Conservation (phyloP, 2,888 invertebrate species). For the Parnassius glacialis region DNA sequence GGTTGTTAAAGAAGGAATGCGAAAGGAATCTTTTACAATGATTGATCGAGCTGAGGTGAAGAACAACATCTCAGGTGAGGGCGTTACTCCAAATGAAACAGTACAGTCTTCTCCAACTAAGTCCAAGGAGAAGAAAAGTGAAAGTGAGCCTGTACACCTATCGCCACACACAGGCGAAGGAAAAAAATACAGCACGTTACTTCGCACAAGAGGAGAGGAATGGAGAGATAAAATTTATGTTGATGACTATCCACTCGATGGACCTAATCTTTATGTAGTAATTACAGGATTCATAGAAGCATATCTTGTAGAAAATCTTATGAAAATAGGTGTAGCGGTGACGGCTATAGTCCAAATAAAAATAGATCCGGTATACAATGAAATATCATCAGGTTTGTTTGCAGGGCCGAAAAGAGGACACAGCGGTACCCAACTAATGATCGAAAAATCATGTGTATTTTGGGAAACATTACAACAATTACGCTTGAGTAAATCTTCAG, state of each 20-base stretch:
- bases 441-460: constrained; percentile 54
- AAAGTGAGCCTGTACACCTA: constrained; percentile 31
- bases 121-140: constrained; percentile 49
- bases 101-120: constrained; percentile 38
- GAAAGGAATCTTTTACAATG: constrained; percentile 63
- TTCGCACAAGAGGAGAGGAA: constrained; percentile 77
- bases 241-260: constrained; percentile 76
- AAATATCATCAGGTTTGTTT: constrained; percentile 52
- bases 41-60: constrained; percentile 54
- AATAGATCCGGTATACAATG: constrained; percentile 47
- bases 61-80: constrained; percentile 36
- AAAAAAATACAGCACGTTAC: constrained; percentile 70
- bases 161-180: constrained; percentile 47
- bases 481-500: constrained; percentile 50
- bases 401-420: constrained; percentile 61
- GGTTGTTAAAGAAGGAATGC: constrained; percentile 62
- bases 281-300: constrained; percentile 75
- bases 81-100: constrained; percentile 34
- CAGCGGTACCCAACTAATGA: constrained; percentile 59
- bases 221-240: constrained; percentile 77
- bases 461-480: constrained; percentile 64
- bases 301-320: constrained; percentile 48
- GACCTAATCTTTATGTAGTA: constrained; percentile 78
- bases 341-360: constrained; percentile 65
- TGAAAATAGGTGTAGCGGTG: constrained; percentile 63